Evolutionary conservation across 2,797 vertebrate genomes (phyloP).

Genomic region (Enteromius anoplus): DNA sequence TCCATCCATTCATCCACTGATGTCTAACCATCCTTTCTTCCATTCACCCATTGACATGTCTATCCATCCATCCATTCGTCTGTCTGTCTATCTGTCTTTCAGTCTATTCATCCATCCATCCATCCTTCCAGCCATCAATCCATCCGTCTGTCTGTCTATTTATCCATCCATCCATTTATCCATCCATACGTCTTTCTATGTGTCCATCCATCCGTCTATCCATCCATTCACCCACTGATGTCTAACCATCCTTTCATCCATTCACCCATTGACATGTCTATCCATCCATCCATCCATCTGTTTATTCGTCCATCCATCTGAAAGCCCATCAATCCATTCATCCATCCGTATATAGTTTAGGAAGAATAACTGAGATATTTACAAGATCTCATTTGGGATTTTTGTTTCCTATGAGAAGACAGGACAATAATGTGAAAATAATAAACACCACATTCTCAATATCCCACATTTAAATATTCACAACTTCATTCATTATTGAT

Average conservation of each 20-base stretch:
- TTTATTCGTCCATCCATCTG: neutral
- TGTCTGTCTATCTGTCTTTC: neutral
- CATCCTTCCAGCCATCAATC: no score
- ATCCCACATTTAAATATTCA: neutral
- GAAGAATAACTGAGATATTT: neutral
- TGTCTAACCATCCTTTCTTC: fast-evolving
- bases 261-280: neutral
- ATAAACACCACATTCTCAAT: neutral
- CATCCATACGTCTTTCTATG: neutral
- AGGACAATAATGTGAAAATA: slow-evolving; percentile 3
- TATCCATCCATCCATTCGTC: neutral
- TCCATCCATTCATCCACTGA: neutral
- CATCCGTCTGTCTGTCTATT: neutral
- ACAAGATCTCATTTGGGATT: neutral
- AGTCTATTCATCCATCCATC: neutral
- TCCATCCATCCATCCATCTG: neutral
- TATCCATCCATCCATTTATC: neutral
- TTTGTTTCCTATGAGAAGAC: neutral
- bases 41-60: neutral
- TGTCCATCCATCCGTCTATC: neutral
- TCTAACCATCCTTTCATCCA: neutral
- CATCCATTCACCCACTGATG: neutral
- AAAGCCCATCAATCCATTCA: neutral
- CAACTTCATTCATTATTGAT: neutral
- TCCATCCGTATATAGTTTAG: neutral